phyloP scores from a whole-genome alignment of 2,888 invertebrate species.

The Limnephilus auricula region DNA sequence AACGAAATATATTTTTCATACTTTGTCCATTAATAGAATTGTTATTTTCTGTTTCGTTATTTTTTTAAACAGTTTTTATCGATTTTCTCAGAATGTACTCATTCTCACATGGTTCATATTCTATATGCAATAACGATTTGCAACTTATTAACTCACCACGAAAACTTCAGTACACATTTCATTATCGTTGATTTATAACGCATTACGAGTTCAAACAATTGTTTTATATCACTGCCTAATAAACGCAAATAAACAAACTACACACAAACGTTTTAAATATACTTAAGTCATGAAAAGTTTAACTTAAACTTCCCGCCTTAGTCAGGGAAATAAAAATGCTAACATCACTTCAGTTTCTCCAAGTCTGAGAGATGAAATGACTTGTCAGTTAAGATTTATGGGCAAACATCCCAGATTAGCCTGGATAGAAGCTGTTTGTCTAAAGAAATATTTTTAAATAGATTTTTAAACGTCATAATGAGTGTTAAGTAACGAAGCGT shows the following conservation, averaged over 20 bases:
- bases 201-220: neutral
- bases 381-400: conserved; percentile 28
- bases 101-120: too few relatives aligned
- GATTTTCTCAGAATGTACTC: too few relatives aligned
- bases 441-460: conserved; percentile 27
- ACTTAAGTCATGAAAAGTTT: neutral
- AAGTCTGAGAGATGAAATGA: neutral
- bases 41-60: too few relatives aligned
- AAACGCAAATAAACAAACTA: too few relatives aligned
- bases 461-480: neutral
- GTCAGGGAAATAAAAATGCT: neutral
- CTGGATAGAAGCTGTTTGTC: neutral
- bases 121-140: too few relatives aligned
- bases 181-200: neutral
- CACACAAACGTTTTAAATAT: neutral
- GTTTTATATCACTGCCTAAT: neutral
- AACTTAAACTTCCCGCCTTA: neutral
- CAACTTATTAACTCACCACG: neutral
- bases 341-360: neutral
- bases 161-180: neutral
- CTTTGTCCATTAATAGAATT: too few relatives aligned
- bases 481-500: neutral
- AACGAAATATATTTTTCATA: too few relatives aligned
- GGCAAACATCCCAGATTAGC: conserved; percentile 27
- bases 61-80: too few relatives aligned